These are phyloP conservation scores for Tachina grossa DNA, from an alignment of 2,888 invertebrate genomes.

Conservation along the genomic window DNA sequence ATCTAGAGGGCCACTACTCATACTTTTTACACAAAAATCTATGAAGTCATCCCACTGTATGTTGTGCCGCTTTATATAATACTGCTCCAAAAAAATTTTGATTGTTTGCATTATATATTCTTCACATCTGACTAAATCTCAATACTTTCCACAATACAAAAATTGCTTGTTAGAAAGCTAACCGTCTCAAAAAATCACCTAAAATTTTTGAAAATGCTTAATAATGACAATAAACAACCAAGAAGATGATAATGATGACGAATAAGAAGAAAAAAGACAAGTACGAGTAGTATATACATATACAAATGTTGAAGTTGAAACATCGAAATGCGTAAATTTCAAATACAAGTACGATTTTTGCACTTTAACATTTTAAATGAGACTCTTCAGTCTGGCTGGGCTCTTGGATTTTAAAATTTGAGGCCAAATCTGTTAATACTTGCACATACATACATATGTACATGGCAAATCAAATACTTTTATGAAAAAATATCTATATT, in stretches of 20 bases:
- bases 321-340: conserved; percentile 56
- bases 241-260: conserved; percentile 7
- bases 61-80: too few species aligned
- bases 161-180: not conserved
- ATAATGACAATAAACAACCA: conserved; percentile 10
- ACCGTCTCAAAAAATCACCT: not conserved
- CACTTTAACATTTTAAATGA: conserved; percentile 41
- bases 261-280: not conserved
- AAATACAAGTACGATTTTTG: conserved; percentile 9
- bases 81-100: too few species aligned
- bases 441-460: not conserved
- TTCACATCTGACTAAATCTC: too few species aligned
- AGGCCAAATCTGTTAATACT: conserved; percentile 1
- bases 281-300: not conserved
- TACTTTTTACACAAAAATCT: too few species aligned
- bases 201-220: conserved; percentile 1
- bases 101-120: too few species aligned
- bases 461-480: conserved; percentile 21
- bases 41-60: too few species aligned
- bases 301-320: conserved; percentile 60
- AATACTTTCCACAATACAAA: too few species aligned
- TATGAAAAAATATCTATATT: conserved; percentile 1
- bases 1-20: too few species aligned
- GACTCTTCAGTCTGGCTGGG: not conserved
- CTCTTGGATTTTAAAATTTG: not conserved